Conservation (phyloP, 2,888 invertebrate genomes). For the Clitarchus hookeri region DNA sequence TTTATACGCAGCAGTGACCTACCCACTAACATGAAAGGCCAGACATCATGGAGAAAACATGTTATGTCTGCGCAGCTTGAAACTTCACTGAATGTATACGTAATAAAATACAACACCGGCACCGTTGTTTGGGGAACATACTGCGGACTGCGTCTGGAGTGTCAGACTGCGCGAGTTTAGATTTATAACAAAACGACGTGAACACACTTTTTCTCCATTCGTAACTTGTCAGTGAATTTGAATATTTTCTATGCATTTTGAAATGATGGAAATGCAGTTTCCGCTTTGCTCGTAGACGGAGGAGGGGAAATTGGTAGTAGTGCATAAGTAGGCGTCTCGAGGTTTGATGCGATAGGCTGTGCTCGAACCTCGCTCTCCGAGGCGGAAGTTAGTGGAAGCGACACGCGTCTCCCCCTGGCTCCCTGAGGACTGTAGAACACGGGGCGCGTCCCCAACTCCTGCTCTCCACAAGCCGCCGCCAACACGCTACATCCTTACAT, state of each 20-base stretch:
- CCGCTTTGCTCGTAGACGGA: not conserved
- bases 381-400: not conserved
- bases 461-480: not conserved
- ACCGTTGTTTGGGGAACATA: too few species aligned
- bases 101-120: too few species aligned
- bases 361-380: not conserved
- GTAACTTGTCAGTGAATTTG: not conserved
- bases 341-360: not conserved
- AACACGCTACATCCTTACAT: not conserved
- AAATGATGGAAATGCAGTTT: not conserved
- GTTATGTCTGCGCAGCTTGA: too few species aligned
- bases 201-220: not conserved
- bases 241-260: not conserved
- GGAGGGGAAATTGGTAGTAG: not conserved
- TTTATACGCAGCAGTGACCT: too few species aligned
- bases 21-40: too few species aligned
- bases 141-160: too few species aligned
- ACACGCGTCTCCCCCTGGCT: not conserved
- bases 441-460: not conserved
- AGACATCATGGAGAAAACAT: too few species aligned
- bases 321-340: conserved; percentile 7
- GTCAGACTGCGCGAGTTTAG: too few species aligned
- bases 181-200: too few species aligned
- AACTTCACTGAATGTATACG: too few species aligned
- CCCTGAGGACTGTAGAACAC: too few species aligned